Percentiles rank a stretch among this genome's conserved stretches.
Evolutionary conservation across 2,113 vertebrate species (phyloP).

Genomic region (Falcunculus frontatus): DNA sequence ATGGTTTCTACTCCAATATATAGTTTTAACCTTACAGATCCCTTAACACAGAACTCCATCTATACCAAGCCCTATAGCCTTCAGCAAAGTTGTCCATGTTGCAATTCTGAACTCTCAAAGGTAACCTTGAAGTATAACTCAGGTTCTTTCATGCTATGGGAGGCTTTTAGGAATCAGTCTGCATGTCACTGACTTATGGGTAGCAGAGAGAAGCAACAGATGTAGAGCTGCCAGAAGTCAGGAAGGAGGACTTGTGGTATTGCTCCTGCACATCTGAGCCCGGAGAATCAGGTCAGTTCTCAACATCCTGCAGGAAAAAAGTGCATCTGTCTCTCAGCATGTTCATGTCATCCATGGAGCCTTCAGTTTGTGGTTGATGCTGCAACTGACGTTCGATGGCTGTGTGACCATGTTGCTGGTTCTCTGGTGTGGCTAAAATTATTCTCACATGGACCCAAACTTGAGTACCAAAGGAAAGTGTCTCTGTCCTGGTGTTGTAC

Average conservation of each 20-base stretch:
- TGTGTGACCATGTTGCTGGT: neutral
- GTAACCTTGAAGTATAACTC: slow-evolving; percentile 4
- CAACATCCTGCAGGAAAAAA: neutral
- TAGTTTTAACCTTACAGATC: neutral
- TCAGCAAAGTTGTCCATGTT: slow-evolving; percentile 6
- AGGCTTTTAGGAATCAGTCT: neutral
- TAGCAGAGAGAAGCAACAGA: neutral
- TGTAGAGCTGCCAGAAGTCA: neutral
- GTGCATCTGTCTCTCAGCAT: neutral
- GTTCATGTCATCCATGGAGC: neutral
- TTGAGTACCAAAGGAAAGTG: neutral
- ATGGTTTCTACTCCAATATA: neutral
- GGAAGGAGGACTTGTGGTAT: neutral
- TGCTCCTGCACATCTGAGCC: neutral
- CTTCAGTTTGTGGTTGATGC: neutral
- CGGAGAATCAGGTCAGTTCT: neutral
- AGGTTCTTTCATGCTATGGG: neutral
- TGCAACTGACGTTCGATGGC: neutral
- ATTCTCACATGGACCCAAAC: neutral
- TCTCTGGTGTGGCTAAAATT: neutral
- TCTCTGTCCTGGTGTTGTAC: neutral
- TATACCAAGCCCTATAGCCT: neutral
- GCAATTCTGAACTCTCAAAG: neutral
- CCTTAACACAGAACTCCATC: neutral
- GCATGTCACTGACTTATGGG: neutral